phyloP scores from a whole-genome alignment of 2,888 invertebrate species.

The Acronicta aceris region DNA sequence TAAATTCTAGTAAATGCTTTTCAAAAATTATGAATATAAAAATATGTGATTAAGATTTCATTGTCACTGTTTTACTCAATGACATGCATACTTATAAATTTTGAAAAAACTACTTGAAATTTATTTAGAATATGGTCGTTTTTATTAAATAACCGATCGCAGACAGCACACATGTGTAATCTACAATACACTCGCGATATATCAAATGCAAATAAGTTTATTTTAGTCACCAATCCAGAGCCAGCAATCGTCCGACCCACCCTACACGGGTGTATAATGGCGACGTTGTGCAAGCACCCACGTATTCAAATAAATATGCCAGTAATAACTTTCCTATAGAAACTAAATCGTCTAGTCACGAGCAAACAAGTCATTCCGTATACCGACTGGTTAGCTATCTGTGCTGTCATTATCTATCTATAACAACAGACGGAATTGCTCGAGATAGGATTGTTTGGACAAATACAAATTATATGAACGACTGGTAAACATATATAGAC shows the following conservation, averaged over 20 bases:
- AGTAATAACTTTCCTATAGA: conserved; percentile 86
- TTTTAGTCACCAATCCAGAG: conserved; percentile 27
- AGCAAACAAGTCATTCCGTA: conserved; percentile 69
- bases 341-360: conserved; percentile 87
- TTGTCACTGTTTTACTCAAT: too few species aligned
- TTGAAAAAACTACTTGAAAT: too few species aligned
- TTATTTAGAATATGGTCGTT: too few species aligned
- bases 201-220: conserved; percentile 48
- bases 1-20: too few species aligned
- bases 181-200: conserved; percentile 18
- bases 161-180: too few species aligned
- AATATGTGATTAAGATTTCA: too few species aligned
- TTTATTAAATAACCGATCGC: too few species aligned
- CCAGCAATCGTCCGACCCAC: conserved; percentile 42
- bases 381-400: conserved; percentile 55
- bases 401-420: conserved; percentile 65
- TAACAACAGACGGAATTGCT: conserved; percentile 60
- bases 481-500: conserved; percentile 18
- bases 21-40: too few species aligned
- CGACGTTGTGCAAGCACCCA: conserved; percentile 84
- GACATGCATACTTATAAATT: too few species aligned
- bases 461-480: conserved; percentile 44
- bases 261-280: conserved; percentile 65
- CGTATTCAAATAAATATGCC: conserved; percentile 85
- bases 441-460: conserved; percentile 51